Base-by-base conservation (phyloP, 2,113 vertebrate species). In the Embiotoca jacksoni region DNA sequence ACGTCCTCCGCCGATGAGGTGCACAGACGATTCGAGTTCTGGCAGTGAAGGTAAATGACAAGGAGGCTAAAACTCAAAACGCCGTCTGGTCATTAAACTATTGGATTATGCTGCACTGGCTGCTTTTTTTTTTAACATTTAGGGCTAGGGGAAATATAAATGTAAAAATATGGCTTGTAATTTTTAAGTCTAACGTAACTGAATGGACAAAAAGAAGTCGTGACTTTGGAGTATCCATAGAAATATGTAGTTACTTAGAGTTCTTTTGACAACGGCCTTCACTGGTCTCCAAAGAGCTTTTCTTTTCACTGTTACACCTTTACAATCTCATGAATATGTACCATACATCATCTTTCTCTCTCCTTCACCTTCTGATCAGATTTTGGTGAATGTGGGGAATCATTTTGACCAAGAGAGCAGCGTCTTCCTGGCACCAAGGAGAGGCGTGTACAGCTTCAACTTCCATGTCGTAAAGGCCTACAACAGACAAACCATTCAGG, bases 401-500 rank as follows among this genome's bases (percentile, higher is more conserved):
- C 95, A 96, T 84, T 97, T 97, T 90, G 95, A 97, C 87, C 94
- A 95, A 59, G 93, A 96, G 71, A 96, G 94, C 2, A 96, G 96
- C 37, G 92, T 96, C 67, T 97, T 97, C 37, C 88, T 96, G 58
- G 95, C 96, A 36, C 96, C 96, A 3, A 92, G 95, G 47, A 91
- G 94, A 78, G 96, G 96, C 0, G 95, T 97, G 72, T 97, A 97
- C 91, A 97, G 96, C 74, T 97, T 97, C 92, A 96, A 95, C 73
- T 97, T 96, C 90, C 96, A 97, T 31, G 96, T 97, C 33, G 96
- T 97, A 14, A 97, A 97, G 81, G 96, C 96, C 50, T 97, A 97
- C 91, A 97, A 97, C 61, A 95, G 96, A 76, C 96, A 97, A 85
- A 97, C 96, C 0, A 96, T 97, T 54, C 96, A 97, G 95, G 96